A percentile compares a stretch with the other conserved stretches of the same genome.
phyloP scores from a whole-genome alignment of 1,140 invertebrate species.

The Drosophila athabasca region DNA sequence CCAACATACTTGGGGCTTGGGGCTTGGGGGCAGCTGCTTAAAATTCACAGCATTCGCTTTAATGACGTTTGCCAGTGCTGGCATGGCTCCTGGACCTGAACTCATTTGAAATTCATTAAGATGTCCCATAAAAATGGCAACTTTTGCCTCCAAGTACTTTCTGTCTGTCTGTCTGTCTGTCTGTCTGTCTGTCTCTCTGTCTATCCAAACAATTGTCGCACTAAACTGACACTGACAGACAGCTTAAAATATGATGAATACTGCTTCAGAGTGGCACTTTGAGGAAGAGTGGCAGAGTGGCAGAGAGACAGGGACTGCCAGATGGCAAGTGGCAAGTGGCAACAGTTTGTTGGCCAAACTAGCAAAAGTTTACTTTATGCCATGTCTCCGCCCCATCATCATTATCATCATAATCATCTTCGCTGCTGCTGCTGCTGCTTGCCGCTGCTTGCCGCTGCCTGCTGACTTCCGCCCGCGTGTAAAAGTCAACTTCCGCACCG shows the following conservation, averaged over 20 bases:
- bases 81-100: slow-evolving; percentile 47
- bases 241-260: slow-evolving; percentile 63
- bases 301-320: not conserved
- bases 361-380: slow-evolving; percentile 64
- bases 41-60: slow-evolving; percentile 62
- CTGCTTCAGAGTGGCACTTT: not conserved
- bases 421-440: slow-evolving; percentile 24
- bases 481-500: slow-evolving; percentile 67
- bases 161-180: not conserved
- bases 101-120: slow-evolving; percentile 75
- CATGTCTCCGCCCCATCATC: slow-evolving; percentile 42
- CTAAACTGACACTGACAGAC: slow-evolving; percentile 60
- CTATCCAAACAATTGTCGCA: slow-evolving; percentile 71
- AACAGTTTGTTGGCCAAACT: slow-evolving; percentile 63
- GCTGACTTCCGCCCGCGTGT: slow-evolving; percentile 64
- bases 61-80: slow-evolving; percentile 42
- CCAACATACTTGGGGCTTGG: slow-evolving; percentile 22
- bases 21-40: slow-evolving; percentile 39
- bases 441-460: not conserved
- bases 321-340: slow-evolving; percentile 28
- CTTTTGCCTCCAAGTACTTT: slow-evolving; percentile 54
- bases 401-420: slow-evolving; percentile 36
- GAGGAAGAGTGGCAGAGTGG: not conserved
- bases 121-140: slow-evolving; percentile 57
- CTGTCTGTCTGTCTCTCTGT: not conserved